Evolutionary conservation across 2,888 invertebrate genomes (phyloP), one percentile per base, ranked within the genome.

Genomic region (Plutella xylostella): DNA sequence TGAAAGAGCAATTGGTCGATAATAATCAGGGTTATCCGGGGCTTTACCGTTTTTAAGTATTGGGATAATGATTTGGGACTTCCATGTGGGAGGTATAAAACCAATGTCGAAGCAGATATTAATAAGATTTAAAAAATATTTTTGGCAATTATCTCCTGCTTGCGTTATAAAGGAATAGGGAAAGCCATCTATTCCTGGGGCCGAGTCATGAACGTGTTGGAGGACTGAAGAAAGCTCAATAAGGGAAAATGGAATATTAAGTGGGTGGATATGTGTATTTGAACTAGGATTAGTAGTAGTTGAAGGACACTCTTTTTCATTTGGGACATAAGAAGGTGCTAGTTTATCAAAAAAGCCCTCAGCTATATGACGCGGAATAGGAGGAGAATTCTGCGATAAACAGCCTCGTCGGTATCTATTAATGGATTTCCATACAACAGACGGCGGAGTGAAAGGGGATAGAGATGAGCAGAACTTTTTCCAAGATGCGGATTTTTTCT

Each of bases 1-100:
- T 0, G 55, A 54, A 1, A 58, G 33, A 6, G 57, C 54, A 12
- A 54, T 57, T 1, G 55, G 57, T 6, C 57, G 42, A 15, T 50
- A 53, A 0, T 42, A 45, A 11, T 22, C 30, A 7, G 51, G 44
- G 18, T 49, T 40, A 2, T 35, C 43, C 11, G 54, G 48, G 22
- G 44, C 21, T 40, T 59, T 59, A 2, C 46, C 46, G 2, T 56
- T 51, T 39, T 59, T 59, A 6, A 52, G 18, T 19, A 59, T 46
- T 1, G 57, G 57, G 2, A 60, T 47, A 2, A 59, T 47, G 1
- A 55, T 39, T 45, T 58, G 54, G 1, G 39, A 25, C 40, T 52
- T 57, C 59, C 56, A 57, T 1, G 21, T 11, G 4, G 11, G 19
- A 2, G 37, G 39, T 5, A 39, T 14, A n/a, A 25, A 14, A 18